Evolutionary conservation across 1,140 invertebrate species (phyloP), one percentile per base, ranked within the genome.

Genomic region (Halesus radiatus): DNA sequence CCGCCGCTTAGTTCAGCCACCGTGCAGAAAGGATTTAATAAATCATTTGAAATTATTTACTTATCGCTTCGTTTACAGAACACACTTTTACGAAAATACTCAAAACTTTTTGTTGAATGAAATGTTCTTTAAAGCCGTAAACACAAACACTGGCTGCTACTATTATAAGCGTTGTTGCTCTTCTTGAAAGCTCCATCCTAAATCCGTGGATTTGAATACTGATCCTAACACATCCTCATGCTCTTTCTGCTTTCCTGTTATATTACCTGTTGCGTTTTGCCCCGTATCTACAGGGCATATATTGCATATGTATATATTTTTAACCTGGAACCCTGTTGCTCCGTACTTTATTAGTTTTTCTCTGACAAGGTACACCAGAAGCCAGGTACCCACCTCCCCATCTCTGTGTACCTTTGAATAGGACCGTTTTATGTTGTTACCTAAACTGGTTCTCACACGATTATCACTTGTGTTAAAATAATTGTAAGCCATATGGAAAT

Each of bases 291-390:
- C 26, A 5, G 2, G 26, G 26, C 26, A 29, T 29, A 29, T 3
- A 29, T n/a, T n/a, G n/a, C n/a, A 5, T 29, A 29, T 29, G 13
- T 45, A 60, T 20, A 16, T 13, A 15, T 7, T 60, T n/a, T 60
- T 23, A 7, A 13, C 56, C 64, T 16, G 62, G 23, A 7, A 32
- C 23, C 72, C 7, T 54, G 26, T 45, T 60, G 26, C 29, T 20
- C n/a, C 16, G 58, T 45, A 23, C 73, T 75, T 29, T 76, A 76
- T 76, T 76, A 60, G 32, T 76, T 64, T 52, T 64, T 56, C 23
- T 64, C 74, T 60, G 23, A 45, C 74, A 58, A 37, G 74, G 37
- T 29, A 53, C 23, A 29, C 29, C 62, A 66, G 22, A 32, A 64
- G 60, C 22, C 22, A 15, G 60, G 26, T 64, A 64, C 60, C 20